Base-by-base conservation (phyloP, 2,797 vertebrate genomes). In the Enteromius fasciolatus region DNA sequence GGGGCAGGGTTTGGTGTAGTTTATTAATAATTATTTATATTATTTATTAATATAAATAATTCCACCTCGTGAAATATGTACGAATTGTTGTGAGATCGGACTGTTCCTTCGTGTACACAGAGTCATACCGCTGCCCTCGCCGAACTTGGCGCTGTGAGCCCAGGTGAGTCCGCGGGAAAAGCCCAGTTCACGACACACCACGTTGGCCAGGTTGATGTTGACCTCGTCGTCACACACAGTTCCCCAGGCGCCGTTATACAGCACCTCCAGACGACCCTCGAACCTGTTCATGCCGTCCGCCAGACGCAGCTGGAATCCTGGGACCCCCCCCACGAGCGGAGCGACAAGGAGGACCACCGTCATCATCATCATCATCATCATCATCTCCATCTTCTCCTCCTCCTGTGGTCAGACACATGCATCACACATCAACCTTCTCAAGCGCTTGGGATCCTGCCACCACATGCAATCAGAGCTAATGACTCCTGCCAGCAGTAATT, bases 121-220 rank as follows among this genome's bases (percentile, higher is more conserved):
- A 14, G 3, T 81, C 90, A 86, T 90, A 99, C 98, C 98, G 90
- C 95, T 92, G 61, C 98, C 98, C 87, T 93, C 90, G 46, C 98
- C 98, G 14, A 97, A 99, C 89, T 93, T 96, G 85, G 97, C 96
- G 66, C 97, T 99, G 84, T 99, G 98, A 0, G 96, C 97, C 98
- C 98, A 99, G 74, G 97, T 98, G 70, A 97, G 76, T 46, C 97
- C 95, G 0, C 91, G 86, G 1, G 94, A 84, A 33, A 96, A 99
- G 78, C 98, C 98, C 88, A 99, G 90, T 88, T 99, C 94, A 33
- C 91, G 90, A 87, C 98, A 99, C 88, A 95, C 91, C 1, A 99
- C 96, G 0, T 92, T 94, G 73, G 96, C 96, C 78, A 93, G 91
- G 0, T 94, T 94, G 46, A 99, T 90, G 86, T 96, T 94, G 39